phyloP scores from a whole-genome alignment of 2,888 invertebrate genomes.

The Hirtodrosophila histrioides region DNA sequence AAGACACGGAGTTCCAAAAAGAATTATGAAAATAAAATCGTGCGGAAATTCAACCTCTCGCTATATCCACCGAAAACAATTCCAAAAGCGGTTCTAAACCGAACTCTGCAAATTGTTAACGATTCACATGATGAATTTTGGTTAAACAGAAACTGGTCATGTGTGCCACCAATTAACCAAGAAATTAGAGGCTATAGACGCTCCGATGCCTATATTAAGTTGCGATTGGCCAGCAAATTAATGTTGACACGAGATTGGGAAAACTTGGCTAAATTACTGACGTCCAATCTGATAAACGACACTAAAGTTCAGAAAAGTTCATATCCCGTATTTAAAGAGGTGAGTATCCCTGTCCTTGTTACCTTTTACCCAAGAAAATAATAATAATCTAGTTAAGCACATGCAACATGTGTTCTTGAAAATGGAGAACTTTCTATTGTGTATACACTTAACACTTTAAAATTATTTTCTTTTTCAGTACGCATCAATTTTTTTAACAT shows the following conservation, averaged over 20 bases:
- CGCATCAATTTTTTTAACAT: slow-evolving; percentile 22
- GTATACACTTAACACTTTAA: too few relatives aligned
- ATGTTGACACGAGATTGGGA: slow-evolving; percentile 62
- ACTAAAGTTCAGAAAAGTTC: slow-evolving; percentile 22
- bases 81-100: slow-evolving; percentile 51
- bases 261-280: slow-evolving; percentile 58
- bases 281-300: slow-evolving; percentile 40
- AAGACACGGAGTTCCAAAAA: not conserved
- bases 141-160: slow-evolving; percentile 62
- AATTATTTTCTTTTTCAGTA: slow-evolving; percentile 27
- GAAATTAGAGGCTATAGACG: not conserved
- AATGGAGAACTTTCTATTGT: not conserved
- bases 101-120: slow-evolving; percentile 50
- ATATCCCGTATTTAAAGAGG: slow-evolving; percentile 61
- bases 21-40: slow-evolving; percentile 1
- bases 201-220: slow-evolving; percentile 38
- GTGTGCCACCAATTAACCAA: slow-evolving; percentile 42
- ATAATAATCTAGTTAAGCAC: not conserved
- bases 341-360: slow-evolving; percentile 34
- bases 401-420: too few relatives aligned
- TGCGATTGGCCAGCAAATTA: slow-evolving; percentile 60
- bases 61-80: slow-evolving; percentile 41
- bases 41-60: slow-evolving; percentile 10
- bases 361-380: too few relatives aligned
- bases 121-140: slow-evolving; percentile 58